These are phyloP conservation scores for Ganaspis brasiliensis DNA, from an alignment of 2,888 invertebrate genomes.

Conservation along the genomic window DNA sequence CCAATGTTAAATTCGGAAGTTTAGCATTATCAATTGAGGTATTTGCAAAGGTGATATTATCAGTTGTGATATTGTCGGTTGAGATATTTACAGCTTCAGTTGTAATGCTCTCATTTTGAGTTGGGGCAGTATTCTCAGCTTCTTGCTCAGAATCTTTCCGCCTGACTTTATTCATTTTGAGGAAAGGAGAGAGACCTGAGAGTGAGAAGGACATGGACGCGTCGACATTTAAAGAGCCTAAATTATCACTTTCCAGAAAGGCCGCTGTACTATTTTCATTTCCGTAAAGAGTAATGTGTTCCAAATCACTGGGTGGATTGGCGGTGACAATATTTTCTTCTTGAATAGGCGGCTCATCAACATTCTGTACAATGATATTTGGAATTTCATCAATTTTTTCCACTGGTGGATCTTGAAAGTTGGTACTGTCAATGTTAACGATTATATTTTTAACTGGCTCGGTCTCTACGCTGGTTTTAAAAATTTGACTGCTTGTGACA, in stretches of 20 bases:
- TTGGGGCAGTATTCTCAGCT: background rate
- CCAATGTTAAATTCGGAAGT: background rate
- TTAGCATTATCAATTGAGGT: too few species aligned
- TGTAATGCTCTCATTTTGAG: too few species aligned
- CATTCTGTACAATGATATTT: too few species aligned
- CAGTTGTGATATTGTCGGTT: too few species aligned
- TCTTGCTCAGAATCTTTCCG: conserved; percentile 1
- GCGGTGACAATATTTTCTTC: background rate
- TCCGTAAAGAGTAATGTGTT: conserved; percentile 75
- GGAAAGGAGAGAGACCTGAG: conserved; percentile 73
- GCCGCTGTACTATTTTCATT: conserved; percentile 66
- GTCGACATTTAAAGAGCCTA: conserved; percentile 71
- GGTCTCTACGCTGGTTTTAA: background rate
- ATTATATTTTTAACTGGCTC: background rate
- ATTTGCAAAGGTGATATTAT: too few species aligned
- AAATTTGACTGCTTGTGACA: background rate
- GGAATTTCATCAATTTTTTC: too few species aligned
- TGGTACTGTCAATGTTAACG: background rate
- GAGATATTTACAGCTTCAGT: too few species aligned
- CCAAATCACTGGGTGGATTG: conserved; percentile 44
- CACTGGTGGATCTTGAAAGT: too few species aligned
- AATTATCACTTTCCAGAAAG: conserved; percentile 63
- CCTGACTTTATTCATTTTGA: conserved; percentile 68
- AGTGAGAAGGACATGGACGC: conserved; percentile 67
- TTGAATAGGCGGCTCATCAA: too few species aligned